These are phyloP conservation scores for Sylvietta virens DNA, from an alignment of 2,113 vertebrate genomes.

Conservation along the genomic window DNA sequence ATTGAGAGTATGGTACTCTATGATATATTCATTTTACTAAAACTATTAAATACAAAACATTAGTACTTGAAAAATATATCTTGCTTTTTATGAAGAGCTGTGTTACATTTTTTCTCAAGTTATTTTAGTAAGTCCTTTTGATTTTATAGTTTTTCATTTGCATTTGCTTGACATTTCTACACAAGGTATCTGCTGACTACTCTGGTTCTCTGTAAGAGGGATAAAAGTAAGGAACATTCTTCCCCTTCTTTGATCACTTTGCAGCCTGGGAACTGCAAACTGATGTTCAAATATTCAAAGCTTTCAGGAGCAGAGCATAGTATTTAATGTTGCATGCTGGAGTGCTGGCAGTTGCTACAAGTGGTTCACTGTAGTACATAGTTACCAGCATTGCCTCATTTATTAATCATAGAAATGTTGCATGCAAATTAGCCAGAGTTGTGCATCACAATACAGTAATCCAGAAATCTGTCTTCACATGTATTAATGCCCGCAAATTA, in stretches of 20 bases:
- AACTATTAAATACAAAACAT: not conserved
- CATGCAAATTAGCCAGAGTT: not conserved
- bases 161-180: not conserved
- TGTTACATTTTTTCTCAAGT: not conserved
- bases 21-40: not conserved
- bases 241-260: not conserved
- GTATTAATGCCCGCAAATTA: not conserved
- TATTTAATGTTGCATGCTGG: not conserved
- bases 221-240: not conserved
- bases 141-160: not conserved
- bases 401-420: not conserved
- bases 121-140: not conserved
- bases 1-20: not conserved
- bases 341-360: not conserved
- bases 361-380: not conserved
- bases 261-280: not conserved
- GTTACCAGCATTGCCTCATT: not conserved
- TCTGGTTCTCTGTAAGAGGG: not conserved
- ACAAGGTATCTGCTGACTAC: not conserved
- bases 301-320: not conserved
- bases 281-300: not conserved
- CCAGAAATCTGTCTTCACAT: not conserved
- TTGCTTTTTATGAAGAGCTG: not conserved
- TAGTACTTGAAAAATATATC: not conserved
- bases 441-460: not conserved